Conservation (phyloP, 2,797 vertebrate genomes). For the Novumbra hubbsi region DNA sequence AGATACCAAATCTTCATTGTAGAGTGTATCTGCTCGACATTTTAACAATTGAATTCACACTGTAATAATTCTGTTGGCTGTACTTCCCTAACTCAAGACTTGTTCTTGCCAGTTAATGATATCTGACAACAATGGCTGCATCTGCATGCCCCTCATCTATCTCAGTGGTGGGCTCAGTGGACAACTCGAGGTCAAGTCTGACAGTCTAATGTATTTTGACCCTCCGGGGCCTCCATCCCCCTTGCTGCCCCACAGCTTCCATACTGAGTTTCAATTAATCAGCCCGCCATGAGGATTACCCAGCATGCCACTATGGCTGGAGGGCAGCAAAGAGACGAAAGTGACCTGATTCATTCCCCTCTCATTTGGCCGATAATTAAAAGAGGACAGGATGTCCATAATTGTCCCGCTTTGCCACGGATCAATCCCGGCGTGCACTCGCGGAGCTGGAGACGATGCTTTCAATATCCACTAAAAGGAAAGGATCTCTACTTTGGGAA, state of each 20-base stretch:
- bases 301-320: slow-evolving; percentile 58
- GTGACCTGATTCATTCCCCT: slow-evolving; percentile 71
- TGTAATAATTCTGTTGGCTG: not conserved
- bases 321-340: slow-evolving; percentile 30
- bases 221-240: slow-evolving; percentile 10
- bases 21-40: not conserved
- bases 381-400: slow-evolving; percentile 45
- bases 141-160: not conserved
- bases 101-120: not conserved
- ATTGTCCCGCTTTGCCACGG: not conserved
- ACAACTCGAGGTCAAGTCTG: slow-evolving; percentile 41
- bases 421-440: not conserved
- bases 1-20: not conserved
- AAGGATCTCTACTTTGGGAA: not conserved
- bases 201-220: slow-evolving; percentile 47
- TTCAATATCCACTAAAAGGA: not conserved
- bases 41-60: not conserved
- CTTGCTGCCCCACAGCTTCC: slow-evolving; percentile 54
- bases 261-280: slow-evolving; percentile 71
- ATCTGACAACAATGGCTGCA: not conserved
- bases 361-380: slow-evolving; percentile 82
- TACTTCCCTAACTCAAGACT: not conserved
- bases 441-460: not conserved
- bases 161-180: slow-evolving; percentile 16
- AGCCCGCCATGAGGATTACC: slow-evolving; percentile 38